A percentile compares a stretch with the other conserved stretches of the same genome.
Evolutionary conservation across 2,113 vertebrate species (phyloP).

Genomic region (Rhinichthys klamathensis): DNA sequence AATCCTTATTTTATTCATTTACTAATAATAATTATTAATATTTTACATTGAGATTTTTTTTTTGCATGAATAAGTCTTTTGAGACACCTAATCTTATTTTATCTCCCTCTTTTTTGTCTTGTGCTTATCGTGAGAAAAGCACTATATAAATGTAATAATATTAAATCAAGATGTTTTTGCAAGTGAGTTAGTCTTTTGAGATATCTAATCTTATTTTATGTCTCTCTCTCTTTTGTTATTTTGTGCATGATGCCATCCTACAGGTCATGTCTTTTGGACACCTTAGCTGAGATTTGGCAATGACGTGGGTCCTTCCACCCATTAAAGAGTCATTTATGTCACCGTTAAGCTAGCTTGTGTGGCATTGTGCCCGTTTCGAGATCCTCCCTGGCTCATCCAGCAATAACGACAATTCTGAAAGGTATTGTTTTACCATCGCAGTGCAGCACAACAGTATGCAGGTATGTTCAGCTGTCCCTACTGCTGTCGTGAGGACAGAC

Average conservation of each 20-base stretch:
- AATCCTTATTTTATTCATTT: neutral
- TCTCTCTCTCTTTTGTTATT: constrained; percentile 5
- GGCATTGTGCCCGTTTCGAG: constrained; percentile 29
- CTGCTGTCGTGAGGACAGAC: constrained; percentile 71
- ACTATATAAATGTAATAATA: neutral
- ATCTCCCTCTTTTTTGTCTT: neutral
- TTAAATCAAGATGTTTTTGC: neutral
- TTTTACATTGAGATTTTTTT: neutral
- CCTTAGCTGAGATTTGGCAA: constrained; percentile 19
- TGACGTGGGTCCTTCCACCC: constrained; percentile 33
- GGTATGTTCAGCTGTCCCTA: constrained; percentile 79
- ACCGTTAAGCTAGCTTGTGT: neutral
- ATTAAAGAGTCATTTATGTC: constrained; percentile 39
- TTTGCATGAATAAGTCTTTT: neutral
- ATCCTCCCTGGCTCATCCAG: constrained; percentile 58
- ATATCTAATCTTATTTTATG: neutral
- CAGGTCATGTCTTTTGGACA: constrained; percentile 11
- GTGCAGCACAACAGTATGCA: constrained; percentile 68
- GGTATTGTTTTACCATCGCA: constrained; percentile 75
- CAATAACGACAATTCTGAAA: constrained; percentile 69
- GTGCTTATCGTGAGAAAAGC: neutral
- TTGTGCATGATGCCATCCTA: neutral
- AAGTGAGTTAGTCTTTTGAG: neutral
- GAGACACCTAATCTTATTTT: neutral
- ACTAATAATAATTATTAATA: neutral